phyloP scores from a whole-genome alignment of 2,888 invertebrate species.

The Monoplex corrugatus region DNA sequence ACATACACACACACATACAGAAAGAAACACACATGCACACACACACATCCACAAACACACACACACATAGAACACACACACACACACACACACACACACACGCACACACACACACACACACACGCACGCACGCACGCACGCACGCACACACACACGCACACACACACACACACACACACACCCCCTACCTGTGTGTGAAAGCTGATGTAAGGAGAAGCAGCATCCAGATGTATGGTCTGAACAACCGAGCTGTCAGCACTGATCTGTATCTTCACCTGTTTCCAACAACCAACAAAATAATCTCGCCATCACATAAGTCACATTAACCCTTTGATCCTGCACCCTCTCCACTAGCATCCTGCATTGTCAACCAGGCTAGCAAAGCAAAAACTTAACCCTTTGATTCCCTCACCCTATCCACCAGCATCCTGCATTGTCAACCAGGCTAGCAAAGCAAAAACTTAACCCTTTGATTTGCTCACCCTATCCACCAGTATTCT shows the following conservation, averaged over 20 bases:
- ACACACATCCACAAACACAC: not conserved
- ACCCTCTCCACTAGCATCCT: no score
- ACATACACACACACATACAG: not conserved
- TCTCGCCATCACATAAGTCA: no score
- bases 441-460: no score
- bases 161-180: constrained; percentile 23
- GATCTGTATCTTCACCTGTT: constrained; percentile 76
- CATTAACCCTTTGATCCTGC: no score
- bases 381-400: no score
- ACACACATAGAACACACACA: not conserved
- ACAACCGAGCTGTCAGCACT: constrained; percentile 78
- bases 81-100: constrained; percentile 40
- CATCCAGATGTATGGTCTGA: constrained; percentile 81
- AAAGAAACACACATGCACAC: constrained; percentile 31
- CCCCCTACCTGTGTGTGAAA: constrained; percentile 81
- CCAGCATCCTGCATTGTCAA: no score
- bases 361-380: no score
- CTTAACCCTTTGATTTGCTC: no score
- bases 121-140: not conserved
- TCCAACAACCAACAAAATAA: no score
- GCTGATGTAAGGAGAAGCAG: constrained; percentile 81
- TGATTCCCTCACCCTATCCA: no score
- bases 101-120: not conserved
- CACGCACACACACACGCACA: not conserved
- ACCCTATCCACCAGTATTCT: no score